phyloP scores from a whole-genome alignment of 2,888 invertebrate genomes.

The Buathra laborator region DNA sequence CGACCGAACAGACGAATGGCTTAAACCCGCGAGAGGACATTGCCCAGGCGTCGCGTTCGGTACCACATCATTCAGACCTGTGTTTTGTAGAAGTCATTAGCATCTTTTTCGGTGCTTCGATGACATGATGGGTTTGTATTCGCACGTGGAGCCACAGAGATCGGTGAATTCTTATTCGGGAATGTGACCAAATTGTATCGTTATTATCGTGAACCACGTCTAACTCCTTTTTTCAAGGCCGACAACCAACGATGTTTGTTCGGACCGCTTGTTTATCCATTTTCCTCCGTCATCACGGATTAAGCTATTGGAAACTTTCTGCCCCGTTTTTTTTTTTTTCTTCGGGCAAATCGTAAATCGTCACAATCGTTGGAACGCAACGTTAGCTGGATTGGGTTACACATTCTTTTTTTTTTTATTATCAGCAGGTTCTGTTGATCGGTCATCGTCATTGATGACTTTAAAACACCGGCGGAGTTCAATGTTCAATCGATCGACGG shows the following conservation, averaged over 20 bases:
- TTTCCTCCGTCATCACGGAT: too few species aligned
- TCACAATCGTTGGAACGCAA: too few species aligned
- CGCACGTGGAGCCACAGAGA: not conserved
- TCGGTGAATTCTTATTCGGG: not conserved
- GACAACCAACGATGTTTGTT: not conserved
- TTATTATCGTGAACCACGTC: not conserved
- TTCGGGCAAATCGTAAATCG: not conserved
- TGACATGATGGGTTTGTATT: not conserved
- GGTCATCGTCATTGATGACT: not conserved
- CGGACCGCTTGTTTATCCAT: too few species aligned
- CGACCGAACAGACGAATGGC: too few species aligned
- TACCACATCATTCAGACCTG: not conserved
- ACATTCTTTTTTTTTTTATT: not conserved
- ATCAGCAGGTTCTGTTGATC: conserved; percentile 2
- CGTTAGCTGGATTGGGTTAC: not conserved
- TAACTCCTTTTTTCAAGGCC: not conserved
- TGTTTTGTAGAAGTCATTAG: not conserved
- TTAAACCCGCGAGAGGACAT: too few species aligned
- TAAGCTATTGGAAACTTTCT: not conserved
- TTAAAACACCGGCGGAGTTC: conserved; percentile 30
- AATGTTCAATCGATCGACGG: conserved; percentile 33
- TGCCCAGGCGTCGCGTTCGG: not conserved
- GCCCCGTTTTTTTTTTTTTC: not conserved
- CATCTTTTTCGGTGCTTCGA: not conserved
- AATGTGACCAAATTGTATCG: not conserved